Conservation (phyloP, 2,797 vertebrate genomes). For the Octomys mimax region DNA sequence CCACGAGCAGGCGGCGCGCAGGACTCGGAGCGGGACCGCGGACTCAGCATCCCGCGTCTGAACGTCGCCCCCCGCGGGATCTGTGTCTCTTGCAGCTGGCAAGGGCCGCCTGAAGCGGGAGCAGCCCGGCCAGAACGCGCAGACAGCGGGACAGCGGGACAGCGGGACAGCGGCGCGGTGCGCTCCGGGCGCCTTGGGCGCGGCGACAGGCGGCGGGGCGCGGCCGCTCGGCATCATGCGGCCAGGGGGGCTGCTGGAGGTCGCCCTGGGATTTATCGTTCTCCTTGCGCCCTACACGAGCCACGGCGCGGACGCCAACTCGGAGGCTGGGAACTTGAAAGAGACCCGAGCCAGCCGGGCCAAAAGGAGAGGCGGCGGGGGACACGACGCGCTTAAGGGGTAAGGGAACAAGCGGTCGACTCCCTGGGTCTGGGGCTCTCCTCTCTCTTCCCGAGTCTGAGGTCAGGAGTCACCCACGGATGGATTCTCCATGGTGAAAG, state of each 20-base stretch:
- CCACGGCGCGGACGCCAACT: constrained; percentile 88
- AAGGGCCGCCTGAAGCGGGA: constrained; percentile 75
- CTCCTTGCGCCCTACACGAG: constrained; percentile 90
- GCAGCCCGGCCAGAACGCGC: constrained; percentile 55
- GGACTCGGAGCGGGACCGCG: constrained; percentile 63
- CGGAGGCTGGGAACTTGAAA: constrained; percentile 89
- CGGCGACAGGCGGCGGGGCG: constrained; percentile 65
- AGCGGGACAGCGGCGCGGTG: constrained; percentile 77
- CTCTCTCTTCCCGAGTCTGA: neutral
- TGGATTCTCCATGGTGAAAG: neutral
- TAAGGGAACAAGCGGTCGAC: constrained; percentile 85
- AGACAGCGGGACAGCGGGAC: constrained; percentile 72
- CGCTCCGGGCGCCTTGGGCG: constrained; percentile 69
- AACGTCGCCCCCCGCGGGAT: constrained; percentile 57
- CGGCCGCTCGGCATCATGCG: constrained; percentile 89
- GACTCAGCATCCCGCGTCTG: constrained; percentile 59
- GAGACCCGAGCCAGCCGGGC: constrained; percentile 94
- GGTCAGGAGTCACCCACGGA: neutral
- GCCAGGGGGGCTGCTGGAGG: constrained; percentile 90
- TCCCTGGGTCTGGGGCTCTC: constrained; percentile 22
- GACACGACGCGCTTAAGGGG: constrained; percentile 96
- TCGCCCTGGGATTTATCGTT: constrained; percentile 92
- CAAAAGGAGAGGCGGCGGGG: constrained; percentile 93
- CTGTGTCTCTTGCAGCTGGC: constrained; percentile 83
- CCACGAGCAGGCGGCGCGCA: constrained; percentile 72